Percentiles rank a stretch among this genome's conserved stretches.
Conservation (phyloP, 2,888 invertebrate genomes). For the Sipha maydis region DNA sequence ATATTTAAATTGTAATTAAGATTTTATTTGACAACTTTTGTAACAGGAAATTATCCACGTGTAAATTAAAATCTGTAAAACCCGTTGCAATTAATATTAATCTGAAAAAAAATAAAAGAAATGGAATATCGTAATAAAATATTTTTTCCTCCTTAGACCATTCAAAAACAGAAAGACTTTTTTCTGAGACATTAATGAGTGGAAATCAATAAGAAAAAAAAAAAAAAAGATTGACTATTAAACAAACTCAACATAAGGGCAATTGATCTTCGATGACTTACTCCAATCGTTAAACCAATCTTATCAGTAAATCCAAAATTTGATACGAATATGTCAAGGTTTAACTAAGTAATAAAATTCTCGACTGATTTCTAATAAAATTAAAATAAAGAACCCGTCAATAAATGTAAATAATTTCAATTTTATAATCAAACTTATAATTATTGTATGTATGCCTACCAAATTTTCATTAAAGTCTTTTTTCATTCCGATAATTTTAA, state of each 20-base stretch:
- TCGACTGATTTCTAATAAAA: no score
- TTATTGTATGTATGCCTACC: no score
- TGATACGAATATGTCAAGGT: background rate
- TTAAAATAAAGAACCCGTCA: no score
- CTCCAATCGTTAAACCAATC: background rate
- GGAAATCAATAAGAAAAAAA: background rate
- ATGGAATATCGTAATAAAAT: background rate
- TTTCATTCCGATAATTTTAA: no score
- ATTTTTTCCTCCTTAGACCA: background rate
- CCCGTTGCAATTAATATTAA: constrained; percentile 39
- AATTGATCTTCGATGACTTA: no score
- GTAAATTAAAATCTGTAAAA: constrained; percentile 54
- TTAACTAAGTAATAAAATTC: no score
- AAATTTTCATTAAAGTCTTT: no score
- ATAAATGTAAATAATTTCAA: no score
- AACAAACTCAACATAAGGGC: no score
- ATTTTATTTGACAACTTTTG: constrained; percentile 49
- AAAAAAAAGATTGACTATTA: background rate
- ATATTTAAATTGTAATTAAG: constrained; percentile 57
- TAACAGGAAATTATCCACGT: constrained; percentile 34
- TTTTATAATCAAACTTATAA: no score
- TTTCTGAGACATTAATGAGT: background rate
- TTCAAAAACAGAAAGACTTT: background rate
- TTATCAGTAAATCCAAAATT: background rate
- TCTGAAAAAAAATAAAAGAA: constrained; percentile 10